These are phyloP conservation scores for Sturnira hondurensis DNA, from an alignment of 2,113 vertebrate species.

Conservation along the genomic window DNA sequence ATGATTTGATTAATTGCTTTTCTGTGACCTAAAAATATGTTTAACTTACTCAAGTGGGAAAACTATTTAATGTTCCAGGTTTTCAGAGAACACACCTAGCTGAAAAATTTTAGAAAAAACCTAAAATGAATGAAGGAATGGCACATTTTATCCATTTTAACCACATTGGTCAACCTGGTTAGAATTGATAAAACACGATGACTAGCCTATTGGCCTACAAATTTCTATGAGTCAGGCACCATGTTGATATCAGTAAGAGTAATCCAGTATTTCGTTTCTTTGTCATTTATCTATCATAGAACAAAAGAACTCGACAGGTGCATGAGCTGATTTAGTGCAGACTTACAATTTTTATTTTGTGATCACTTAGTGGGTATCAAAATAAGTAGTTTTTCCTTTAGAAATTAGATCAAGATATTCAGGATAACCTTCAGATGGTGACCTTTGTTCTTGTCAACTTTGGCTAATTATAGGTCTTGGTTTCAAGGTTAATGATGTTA, in stretches of 20 bases:
- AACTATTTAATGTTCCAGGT: neutral
- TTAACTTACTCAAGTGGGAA: constrained; percentile 3
- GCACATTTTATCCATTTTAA: neutral
- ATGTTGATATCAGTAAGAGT: neutral
- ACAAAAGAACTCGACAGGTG: neutral
- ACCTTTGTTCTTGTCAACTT: constrained; percentile 36
- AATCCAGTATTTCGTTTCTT: neutral
- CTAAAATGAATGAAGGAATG: neutral
- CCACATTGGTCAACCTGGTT: neutral
- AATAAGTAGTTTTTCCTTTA: constrained; percentile 41
- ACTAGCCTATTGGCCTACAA: neutral
- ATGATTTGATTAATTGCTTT: neutral
- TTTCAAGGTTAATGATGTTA: constrained; percentile 64
- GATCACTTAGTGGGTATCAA: neutral
- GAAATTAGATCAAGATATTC: constrained; percentile 40
- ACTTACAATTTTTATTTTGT: constrained; percentile 30
- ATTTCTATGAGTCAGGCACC: neutral
- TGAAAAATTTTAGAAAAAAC: neutral
- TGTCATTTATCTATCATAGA: neutral
- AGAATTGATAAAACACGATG: neutral
- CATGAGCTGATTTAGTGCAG: neutral
- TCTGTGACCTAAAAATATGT: neutral
- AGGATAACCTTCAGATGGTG: constrained; percentile 9
- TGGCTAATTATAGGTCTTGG: constrained; percentile 1
- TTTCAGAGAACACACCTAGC: neutral